Conservation (phyloP, 2,113 vertebrate genomes). For the Ctenomys sociabilis region DNA sequence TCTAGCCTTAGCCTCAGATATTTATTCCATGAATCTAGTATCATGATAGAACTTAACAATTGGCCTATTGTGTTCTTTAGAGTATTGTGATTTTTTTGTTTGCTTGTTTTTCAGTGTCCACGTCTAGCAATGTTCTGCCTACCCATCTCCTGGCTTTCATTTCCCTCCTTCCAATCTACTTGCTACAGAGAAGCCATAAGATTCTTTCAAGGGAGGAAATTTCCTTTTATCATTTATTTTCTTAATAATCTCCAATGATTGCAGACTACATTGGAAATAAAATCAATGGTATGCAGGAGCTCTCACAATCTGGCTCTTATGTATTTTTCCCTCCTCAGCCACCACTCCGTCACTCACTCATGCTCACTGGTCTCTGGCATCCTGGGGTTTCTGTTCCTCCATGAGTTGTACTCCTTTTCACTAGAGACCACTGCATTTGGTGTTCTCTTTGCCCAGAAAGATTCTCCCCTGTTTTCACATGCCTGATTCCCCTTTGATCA, state of each 20-base stretch:
- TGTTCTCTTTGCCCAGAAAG: not conserved
- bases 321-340: not conserved
- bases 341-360: not conserved
- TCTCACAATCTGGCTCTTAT: not conserved
- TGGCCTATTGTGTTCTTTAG: not conserved
- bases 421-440: not conserved
- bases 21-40: not conserved
- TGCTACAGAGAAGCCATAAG: not conserved
- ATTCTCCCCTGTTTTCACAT: not conserved
- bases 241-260: not conserved
- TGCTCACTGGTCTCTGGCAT: no score
- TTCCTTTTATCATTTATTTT: not conserved
- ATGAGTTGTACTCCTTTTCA: no score
- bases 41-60: not conserved
- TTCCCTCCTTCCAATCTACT: not conserved
- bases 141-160: not conserved
- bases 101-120: constrained; percentile 5
- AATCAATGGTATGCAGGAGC: not conserved
- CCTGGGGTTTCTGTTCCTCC: not conserved
- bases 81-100: not conserved
- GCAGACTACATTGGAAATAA: not conserved
- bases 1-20: not conserved
- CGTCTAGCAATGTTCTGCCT: not conserved
- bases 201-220: constrained; percentile 2
- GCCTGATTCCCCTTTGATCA: not conserved